These are phyloP conservation scores for Leptogaster cylindrica DNA, from an alignment of 2,888 invertebrate species.

Conservation along the genomic window DNA sequence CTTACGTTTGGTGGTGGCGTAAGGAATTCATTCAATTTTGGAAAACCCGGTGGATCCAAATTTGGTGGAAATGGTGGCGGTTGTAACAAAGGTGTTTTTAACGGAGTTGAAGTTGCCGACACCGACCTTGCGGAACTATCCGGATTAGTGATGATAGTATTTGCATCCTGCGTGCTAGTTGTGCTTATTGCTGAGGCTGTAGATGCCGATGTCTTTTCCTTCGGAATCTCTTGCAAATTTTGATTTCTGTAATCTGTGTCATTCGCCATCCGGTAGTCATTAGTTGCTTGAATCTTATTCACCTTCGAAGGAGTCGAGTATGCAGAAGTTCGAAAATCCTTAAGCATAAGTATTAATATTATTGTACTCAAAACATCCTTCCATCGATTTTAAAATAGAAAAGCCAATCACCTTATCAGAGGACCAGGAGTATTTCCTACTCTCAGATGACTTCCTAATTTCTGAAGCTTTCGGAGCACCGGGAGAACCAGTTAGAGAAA, in stretches of 20 bases:
- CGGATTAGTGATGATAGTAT: not conserved
- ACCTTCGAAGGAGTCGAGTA: too few species aligned
- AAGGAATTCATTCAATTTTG: conserved; percentile 33
- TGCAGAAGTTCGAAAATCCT: conserved; percentile 27
- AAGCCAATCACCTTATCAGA: conserved; percentile 30
- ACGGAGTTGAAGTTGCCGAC: not conserved
- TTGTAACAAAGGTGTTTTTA: not conserved
- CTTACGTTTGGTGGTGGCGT: conserved; percentile 20
- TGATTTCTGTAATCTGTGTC: conserved; percentile 25
- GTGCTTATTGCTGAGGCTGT: not conserved
- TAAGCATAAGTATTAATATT: conserved; percentile 9
- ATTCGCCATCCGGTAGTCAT: conserved; percentile 21
- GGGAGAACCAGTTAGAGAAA: conserved; percentile 80
- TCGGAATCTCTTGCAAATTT: not conserved
- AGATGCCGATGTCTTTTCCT: conserved; percentile 18
- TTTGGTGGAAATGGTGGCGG: conserved; percentile 50
- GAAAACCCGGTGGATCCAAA: conserved; percentile 41
- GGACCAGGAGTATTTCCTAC: conserved; percentile 15
- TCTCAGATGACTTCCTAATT: conserved; percentile 44
- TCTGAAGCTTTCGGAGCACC: conserved; percentile 50
- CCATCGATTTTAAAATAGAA: not conserved
- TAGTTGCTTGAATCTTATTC: not conserved
- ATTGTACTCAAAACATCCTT: not conserved
- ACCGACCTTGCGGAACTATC: not conserved
- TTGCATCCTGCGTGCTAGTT: not conserved